These are phyloP conservation scores for Scaptomyza parva DNA, from an alignment of 2,888 invertebrate genomes.

Conservation along the genomic window DNA sequence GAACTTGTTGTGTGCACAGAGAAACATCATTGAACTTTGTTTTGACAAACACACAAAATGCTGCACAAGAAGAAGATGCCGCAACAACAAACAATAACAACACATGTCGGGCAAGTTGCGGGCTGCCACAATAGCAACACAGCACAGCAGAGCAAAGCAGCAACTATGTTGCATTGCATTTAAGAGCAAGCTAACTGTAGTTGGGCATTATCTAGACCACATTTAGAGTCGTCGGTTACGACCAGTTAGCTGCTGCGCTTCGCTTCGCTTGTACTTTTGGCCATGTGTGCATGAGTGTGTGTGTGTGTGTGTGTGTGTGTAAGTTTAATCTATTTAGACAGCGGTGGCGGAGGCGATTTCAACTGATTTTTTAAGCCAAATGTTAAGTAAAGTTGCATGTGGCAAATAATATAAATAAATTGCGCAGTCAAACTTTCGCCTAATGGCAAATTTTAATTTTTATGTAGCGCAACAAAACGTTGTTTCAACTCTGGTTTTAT, in stretches of 20 bases:
- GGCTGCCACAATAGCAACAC: slow-evolving; percentile 9
- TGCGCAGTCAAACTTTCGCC: slow-evolving; percentile 65
- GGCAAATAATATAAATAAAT: slow-evolving; percentile 28
- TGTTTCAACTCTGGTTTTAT: slow-evolving; percentile 19
- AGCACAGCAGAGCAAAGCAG: background rate
- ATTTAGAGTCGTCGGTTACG: slow-evolving; percentile 65
- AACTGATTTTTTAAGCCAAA: slow-evolving; percentile 33
- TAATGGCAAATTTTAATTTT: slow-evolving; percentile 38
- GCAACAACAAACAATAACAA: background rate
- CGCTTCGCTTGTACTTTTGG: slow-evolving; percentile 66
- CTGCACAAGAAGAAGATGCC: slow-evolving; percentile 43
- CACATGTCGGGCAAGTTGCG: slow-evolving; percentile 33
- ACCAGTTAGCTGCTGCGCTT: slow-evolving; percentile 68
- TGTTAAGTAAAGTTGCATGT: slow-evolving; percentile 22
- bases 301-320: slow-evolving; percentile 5
- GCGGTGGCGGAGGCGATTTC: slow-evolving; percentile 45
- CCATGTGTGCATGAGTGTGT: slow-evolving; percentile 16
- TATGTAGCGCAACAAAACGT: slow-evolving; percentile 56
- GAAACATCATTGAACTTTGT: slow-evolving; percentile 71
- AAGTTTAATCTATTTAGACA: slow-evolving; percentile 19
- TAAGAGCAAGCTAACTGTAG: slow-evolving; percentile 56
- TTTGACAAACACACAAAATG: slow-evolving; percentile 54
- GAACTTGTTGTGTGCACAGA: slow-evolving; percentile 14
- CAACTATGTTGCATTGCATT: slow-evolving; percentile 45
- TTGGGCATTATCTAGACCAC: slow-evolving; percentile 69